These are phyloP conservation scores for Leptarthrus brevirostris DNA, from an alignment of 2,888 invertebrate genomes.

Conservation along the genomic window DNA sequence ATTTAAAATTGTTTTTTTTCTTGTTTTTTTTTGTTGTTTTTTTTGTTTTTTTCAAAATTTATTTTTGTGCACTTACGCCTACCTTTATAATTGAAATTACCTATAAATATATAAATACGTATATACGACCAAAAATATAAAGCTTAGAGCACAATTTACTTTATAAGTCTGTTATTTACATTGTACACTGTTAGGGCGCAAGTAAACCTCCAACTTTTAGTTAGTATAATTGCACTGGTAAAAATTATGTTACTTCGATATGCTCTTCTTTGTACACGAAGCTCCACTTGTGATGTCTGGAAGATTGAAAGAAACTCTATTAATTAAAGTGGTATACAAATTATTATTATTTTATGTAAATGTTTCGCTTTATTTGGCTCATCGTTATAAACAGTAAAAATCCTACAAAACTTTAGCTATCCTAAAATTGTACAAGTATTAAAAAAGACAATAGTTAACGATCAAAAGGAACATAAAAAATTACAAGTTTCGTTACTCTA, in stretches of 20 bases:
- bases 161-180: conserved; percentile 46
- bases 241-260: conserved; percentile 25
- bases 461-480: too few species aligned
- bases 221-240: conserved; percentile 39
- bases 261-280: conserved; percentile 31
- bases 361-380: not conserved
- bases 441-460: too few species aligned
- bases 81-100: conserved; percentile 38
- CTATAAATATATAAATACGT: conserved; percentile 51
- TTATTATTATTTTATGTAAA: too few species aligned
- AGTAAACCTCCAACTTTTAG: conserved; percentile 10
- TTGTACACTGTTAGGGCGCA: conserved; percentile 49
- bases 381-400: too few species aligned
- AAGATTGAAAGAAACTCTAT: not conserved
- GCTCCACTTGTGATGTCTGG: not conserved
- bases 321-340: not conserved
- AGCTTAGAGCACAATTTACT: conserved; percentile 47
- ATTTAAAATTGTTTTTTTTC: too few species aligned
- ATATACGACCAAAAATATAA: conserved; percentile 51
- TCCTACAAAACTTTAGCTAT: too few species aligned
- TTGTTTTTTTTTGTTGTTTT: conserved; percentile 33
- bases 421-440: too few species aligned
- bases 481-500: not conserved
- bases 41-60: conserved; percentile 18
- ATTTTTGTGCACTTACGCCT: conserved; percentile 38